Base-by-base conservation (phyloP, 2,888 invertebrate species). In the Caenorhabditis japonica region DNA sequence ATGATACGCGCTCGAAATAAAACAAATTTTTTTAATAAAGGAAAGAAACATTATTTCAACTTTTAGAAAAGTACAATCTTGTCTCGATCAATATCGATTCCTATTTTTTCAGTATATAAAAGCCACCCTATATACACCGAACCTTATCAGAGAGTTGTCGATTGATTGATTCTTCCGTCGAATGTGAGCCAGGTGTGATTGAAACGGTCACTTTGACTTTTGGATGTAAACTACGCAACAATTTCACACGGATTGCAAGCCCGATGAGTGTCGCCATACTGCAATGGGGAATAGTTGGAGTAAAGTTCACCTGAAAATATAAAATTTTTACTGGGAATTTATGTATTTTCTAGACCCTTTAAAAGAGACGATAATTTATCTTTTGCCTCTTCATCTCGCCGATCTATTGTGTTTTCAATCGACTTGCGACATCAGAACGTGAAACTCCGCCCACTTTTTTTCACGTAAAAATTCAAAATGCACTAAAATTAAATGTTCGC, bases 211-310 rank as follows among this genome's bases (percentile, higher is more conserved):
- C 76, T 62, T 76, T 83, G 69, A 87, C 83, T 53, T 87, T 88
- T 47, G 92, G 89, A 0, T 95, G 95, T 5, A 96, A 89, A 0
- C 93, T 92, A 71, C 97, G 90, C 25, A 96, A 90, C 5, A 99
- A 90, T 87, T 95, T 94, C 0, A 97, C 96, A 44, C 94, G 90
- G 80, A 99, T 96, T 0, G 95, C 94, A 0, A 99, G 90, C 1
- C 97, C 94, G 79, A 92, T 96, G 36, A 99, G 89, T 0, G 97
- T 96, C 1, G 97, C 97, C 96, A 97, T 95, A 83, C 95, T 95
- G 87, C 99, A 99, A 86, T 99, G 97, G 0, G 97, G 97, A 83
- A 99, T 97, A 0, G 99, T 99, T 0, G 99, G 99, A 0, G 97
- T 97, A 88, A 99, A 82, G 49, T 79, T 75, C 91, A 79, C 91